These are phyloP conservation scores for Enteromius radiatus DNA, from an alignment of 2,797 vertebrate genomes.

Conservation along the genomic window DNA sequence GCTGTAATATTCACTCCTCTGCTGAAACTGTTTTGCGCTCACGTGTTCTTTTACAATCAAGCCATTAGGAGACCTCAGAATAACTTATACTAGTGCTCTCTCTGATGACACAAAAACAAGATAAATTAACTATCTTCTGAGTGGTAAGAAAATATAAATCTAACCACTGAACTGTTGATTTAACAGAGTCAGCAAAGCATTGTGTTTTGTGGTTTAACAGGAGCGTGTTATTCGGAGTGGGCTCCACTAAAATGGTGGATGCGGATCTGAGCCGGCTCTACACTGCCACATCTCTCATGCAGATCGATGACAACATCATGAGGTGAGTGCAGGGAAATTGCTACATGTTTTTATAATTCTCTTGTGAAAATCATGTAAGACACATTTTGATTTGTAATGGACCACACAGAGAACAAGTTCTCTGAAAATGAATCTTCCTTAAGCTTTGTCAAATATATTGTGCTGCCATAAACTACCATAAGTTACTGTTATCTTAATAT, in stretches of 20 bases:
- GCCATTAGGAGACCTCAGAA: conserved; percentile 30
- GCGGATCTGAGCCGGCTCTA: conserved; percentile 88
- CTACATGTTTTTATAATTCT: background rate
- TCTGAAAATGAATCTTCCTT: background rate
- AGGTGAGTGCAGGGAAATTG: conserved; percentile 76
- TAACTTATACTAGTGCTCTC: conserved; percentile 16
- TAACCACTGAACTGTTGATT: background rate
- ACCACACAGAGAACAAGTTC: background rate
- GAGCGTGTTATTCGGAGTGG: conserved; percentile 86
- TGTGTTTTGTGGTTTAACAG: conserved; percentile 70
- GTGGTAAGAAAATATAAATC: conserved; percentile 33
- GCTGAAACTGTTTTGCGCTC: conserved; percentile 1
- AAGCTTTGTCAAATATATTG: background rate
- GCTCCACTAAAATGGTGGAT: conserved; percentile 80
- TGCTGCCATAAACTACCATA: background rate
- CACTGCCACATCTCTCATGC: conserved; percentile 97
- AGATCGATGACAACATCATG: conserved; percentile 98
- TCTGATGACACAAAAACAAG: conserved; percentile 28
- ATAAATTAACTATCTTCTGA: background rate
- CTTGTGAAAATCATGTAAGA: background rate
- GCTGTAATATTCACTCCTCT: background rate
- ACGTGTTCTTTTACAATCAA: conserved; percentile 28
- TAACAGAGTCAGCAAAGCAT: background rate
- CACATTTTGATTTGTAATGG: background rate
- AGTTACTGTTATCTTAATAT: background rate